Conservation (phyloP, 2,113 vertebrate genomes). For the Pycnonotus jocosus region DNA sequence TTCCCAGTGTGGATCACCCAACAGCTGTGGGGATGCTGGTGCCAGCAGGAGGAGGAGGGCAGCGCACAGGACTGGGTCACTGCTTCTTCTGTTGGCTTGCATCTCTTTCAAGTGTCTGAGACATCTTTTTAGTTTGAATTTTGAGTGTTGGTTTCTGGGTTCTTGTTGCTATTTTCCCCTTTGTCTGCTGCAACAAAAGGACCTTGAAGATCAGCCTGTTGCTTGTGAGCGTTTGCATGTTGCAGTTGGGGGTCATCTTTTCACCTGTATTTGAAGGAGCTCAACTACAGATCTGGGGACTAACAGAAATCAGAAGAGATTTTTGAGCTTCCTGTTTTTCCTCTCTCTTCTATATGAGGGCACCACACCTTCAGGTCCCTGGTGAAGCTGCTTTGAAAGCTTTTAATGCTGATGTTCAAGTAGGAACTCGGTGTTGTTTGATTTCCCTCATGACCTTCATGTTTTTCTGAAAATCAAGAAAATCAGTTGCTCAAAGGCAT, state of each 20-base stretch:
- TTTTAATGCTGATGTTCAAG: background rate
- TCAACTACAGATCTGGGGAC: background rate
- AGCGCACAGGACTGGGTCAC: background rate
- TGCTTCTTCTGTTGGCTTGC: background rate
- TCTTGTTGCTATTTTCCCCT: background rate
- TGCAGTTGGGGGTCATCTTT: background rate
- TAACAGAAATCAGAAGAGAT: background rate
- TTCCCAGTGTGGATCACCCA: background rate
- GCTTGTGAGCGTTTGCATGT: background rate
- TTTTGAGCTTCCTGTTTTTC: background rate
- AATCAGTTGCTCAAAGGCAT: background rate
- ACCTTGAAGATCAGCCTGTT: background rate
- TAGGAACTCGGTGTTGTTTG: background rate
- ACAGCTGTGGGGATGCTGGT: background rate
- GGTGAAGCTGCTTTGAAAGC: background rate
- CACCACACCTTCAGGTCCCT: background rate
- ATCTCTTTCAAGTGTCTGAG: background rate
- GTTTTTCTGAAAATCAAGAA: background rate
- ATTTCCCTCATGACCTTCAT: background rate
- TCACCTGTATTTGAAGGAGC: background rate
- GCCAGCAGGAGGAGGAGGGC: background rate
- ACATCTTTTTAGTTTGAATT: background rate
- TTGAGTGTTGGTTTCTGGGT: background rate
- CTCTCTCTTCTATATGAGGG: background rate
- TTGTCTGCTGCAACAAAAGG: background rate